Evolutionary conservation across 1,140 invertebrate genomes (phyloP).

Genomic region (Euglossa dilemma): DNA sequence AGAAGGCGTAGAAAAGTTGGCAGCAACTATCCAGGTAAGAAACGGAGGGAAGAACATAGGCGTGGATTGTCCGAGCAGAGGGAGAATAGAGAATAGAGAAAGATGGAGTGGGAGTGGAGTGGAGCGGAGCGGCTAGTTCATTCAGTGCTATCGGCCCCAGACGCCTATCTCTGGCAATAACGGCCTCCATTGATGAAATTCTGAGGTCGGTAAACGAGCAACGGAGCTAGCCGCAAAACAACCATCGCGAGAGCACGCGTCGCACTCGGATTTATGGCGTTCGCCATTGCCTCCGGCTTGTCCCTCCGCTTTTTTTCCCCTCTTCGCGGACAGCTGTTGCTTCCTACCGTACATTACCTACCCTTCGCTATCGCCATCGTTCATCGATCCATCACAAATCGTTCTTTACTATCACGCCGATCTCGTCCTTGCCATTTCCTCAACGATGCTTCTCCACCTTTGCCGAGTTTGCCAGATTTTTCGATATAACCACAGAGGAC

Average conservation of each 20-base stretch:
- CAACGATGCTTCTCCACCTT: no score
- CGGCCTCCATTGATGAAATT: slow-evolving; percentile 32
- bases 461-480: no score
- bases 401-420: not conserved
- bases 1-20: no score
- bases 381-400: not conserved
- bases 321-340: slow-evolving; percentile 16
- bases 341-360: not conserved
- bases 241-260: slow-evolving; percentile 14
- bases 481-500: no score
- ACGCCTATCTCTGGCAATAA: slow-evolving; percentile 26
- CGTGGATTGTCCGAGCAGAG: not conserved
- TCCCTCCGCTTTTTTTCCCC: not conserved
- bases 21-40: not conserved
- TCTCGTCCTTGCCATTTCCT: not conserved
- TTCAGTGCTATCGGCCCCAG: slow-evolving; percentile 15
- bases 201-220: slow-evolving; percentile 21
- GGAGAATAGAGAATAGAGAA: not conserved
- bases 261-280: slow-evolving; percentile 2
- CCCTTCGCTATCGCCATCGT: not conserved
- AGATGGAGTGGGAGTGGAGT: not conserved
- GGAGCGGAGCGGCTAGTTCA: slow-evolving; percentile 12
- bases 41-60: not conserved
- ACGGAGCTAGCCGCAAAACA: slow-evolving; percentile 11
- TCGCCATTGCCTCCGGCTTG: not conserved